These are phyloP conservation scores for Sinosuthora webbiana DNA, from an alignment of 2,113 vertebrate species.

Conservation along the genomic window DNA sequence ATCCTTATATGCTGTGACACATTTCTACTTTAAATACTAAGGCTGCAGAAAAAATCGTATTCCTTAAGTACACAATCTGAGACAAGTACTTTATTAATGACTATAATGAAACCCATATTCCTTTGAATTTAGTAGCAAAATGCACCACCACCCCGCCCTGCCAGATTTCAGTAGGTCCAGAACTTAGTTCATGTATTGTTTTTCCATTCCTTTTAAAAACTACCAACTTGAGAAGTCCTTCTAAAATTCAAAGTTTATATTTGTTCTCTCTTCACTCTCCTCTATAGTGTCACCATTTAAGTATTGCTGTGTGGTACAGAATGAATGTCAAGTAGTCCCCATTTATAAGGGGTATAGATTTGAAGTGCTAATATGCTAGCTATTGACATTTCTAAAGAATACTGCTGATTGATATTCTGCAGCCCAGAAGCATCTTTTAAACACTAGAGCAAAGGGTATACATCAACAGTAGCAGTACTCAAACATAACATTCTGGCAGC, in stretches of 20 bases:
- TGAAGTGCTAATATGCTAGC: constrained; percentile 56
- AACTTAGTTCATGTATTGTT: neutral
- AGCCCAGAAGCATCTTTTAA: constrained; percentile 18
- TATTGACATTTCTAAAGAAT: constrained; percentile 68
- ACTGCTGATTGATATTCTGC: constrained; percentile 6
- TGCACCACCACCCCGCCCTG: no score
- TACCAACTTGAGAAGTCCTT: neutral
- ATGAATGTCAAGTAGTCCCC: constrained; percentile 57
- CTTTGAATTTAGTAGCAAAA: neutral
- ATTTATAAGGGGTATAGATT: constrained; percentile 35
- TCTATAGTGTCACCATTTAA: neutral
- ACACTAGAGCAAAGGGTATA: constrained; percentile 14
- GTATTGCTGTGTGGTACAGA: constrained; percentile 28
- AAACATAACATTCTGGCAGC: constrained; percentile 5
- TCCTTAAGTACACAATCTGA: neutral
- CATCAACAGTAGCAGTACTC: neutral
- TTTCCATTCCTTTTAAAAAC: neutral
- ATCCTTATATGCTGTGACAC: neutral
- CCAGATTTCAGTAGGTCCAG: neutral
- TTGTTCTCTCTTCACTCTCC: neutral
- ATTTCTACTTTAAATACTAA: neutral
- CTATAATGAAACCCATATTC: neutral
- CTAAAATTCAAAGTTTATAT: neutral
- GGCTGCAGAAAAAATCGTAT: neutral
- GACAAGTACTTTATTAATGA: neutral